These are phyloP conservation scores for Tamias sibiricus DNA, from an alignment of 2,113 vertebrate genomes.

Conservation along the genomic window DNA sequence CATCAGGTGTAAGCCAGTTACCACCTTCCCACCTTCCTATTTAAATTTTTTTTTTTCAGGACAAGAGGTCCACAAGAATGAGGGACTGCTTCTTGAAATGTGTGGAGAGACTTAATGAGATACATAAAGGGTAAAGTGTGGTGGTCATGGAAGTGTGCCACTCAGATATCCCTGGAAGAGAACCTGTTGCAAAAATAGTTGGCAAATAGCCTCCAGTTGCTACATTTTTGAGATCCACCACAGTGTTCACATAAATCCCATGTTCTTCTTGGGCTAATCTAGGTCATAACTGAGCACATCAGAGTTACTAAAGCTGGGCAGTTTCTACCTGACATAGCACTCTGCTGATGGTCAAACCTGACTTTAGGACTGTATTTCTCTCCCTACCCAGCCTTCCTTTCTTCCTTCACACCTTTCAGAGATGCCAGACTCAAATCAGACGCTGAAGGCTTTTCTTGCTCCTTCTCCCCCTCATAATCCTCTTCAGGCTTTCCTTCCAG, in stretches of 20 bases:
- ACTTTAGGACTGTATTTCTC: background rate
- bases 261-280: background rate
- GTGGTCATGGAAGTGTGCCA: background rate
- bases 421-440: background rate
- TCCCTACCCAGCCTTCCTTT: background rate
- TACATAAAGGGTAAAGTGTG: background rate
- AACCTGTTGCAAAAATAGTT: background rate
- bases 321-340: background rate
- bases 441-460: background rate
- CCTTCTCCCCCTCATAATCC: background rate
- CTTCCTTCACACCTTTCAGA: background rate
- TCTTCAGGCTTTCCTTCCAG: background rate
- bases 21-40: background rate
- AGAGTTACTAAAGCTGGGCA: accelerated
- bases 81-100: background rate
- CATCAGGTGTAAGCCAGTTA: background rate
- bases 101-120: background rate
- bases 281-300: background rate
- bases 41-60: background rate
- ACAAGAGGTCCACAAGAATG: background rate
- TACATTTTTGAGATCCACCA: background rate
- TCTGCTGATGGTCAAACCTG: background rate
- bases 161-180: background rate
- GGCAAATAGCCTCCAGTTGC: background rate
- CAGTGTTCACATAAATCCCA: background rate